Conservation (phyloP, 2,113 vertebrate species). For the Macroglossus sobrinus region DNA sequence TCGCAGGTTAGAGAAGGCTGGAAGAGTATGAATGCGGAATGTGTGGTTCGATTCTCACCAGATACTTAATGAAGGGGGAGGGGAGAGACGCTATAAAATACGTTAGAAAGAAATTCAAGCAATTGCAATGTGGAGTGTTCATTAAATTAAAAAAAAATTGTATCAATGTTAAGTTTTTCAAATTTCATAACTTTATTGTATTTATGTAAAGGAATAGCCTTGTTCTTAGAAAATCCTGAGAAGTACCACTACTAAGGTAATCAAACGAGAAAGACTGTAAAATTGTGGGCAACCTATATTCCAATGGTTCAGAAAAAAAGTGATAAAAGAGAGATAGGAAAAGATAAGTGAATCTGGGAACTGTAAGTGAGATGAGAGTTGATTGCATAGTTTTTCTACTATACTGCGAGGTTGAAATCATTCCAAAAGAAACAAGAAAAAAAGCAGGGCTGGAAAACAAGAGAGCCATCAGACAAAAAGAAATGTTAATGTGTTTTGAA, state of each 20-base stretch:
- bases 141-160: background rate
- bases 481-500: background rate
- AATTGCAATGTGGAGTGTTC: background rate
- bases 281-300: background rate
- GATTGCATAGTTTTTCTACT: background rate
- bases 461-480: background rate
- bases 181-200: background rate
- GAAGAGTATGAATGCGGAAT: background rate
- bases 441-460: background rate
- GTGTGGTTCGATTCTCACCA: background rate
- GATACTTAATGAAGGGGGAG: rapidly evolving
- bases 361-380: background rate
- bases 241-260: background rate
- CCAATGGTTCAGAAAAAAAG: background rate
- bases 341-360: background rate
- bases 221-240: background rate
- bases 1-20: background rate
- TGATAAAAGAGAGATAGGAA: background rate
- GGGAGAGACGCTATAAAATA: background rate
- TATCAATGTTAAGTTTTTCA: background rate
- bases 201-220: background rate
- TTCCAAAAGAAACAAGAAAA: background rate
- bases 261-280: background rate
- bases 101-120: background rate
- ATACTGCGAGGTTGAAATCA: background rate